Evolutionary conservation across 2,797 vertebrate species (phyloP), one percentile per base, ranked within the genome.

Genomic region (Lepus townsendii): DNA sequence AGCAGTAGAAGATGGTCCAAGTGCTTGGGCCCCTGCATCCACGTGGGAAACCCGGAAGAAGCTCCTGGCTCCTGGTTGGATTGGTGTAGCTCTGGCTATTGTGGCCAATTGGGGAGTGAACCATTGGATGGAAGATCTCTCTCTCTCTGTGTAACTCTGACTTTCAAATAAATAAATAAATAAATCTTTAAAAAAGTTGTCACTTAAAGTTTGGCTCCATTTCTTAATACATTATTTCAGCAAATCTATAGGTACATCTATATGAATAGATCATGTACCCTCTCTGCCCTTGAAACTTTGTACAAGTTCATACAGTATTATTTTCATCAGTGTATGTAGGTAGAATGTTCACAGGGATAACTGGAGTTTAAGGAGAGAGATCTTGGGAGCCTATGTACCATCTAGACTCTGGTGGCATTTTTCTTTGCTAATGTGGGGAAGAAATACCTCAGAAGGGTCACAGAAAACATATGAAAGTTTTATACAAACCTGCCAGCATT

Each of bases 401-500:
- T 84, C 9, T 80, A 90, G 84, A 20, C 26, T 63, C 4, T 83
- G 10, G 32, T 78, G 78, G 82, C 78, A 89, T 88, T 95, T 91
- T 90, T 91, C 94, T 97, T 93, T 42, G 60, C 90, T 83, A 78
- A 88, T 91, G 27, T 83, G 57, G 66, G 14, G 42, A 57, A 83
- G n/a, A 35, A 73, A 38, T 0, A 24, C 57, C 60, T 96, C 65
- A 66, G 73, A 95, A 95, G 69, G 88, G 42, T 66, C 72, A 42
- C 11, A 90, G 62, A 1, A 95, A 95, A 95, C 38, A 71, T 32
- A 73, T 47, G 76, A 93, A 93, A 32, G 13, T 82, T 94, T 88
- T 94, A 57, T 95, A 60, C 26, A 50, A 84, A 95, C 60, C 32
- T 85, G 62, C 80, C 66, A 82, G 75, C 30, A 38, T 95, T 95